Evolutionary conservation across 2,113 vertebrate genomes (phyloP).

Genomic region (Rhinolophus ferrumequinum): DNA sequence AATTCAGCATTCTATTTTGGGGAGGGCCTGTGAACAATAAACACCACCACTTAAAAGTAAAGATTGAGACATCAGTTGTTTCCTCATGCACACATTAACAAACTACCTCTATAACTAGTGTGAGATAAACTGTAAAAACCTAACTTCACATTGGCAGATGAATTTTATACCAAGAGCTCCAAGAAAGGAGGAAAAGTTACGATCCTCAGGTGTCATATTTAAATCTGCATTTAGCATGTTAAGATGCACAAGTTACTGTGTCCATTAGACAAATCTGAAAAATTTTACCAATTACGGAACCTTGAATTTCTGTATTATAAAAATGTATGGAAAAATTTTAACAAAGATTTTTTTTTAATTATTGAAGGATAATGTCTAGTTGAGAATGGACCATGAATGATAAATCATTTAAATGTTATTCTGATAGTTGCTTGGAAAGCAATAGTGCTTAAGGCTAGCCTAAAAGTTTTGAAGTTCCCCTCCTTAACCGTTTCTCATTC

Average conservation of each 20-base stretch:
- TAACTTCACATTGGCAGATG: constrained; percentile 63
- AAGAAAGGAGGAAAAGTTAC: constrained; percentile 80
- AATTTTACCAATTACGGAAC: neutral
- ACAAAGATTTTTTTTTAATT: constrained; percentile 62
- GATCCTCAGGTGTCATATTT: constrained; percentile 56
- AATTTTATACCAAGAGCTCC: constrained; percentile 78
- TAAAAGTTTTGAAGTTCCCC: neutral
- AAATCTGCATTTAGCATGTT: constrained; percentile 60
- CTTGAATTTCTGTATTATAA: constrained; percentile 65
- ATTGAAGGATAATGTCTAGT: constrained; percentile 33
- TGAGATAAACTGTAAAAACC: constrained; percentile 73
- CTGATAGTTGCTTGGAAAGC: constrained; percentile 37
- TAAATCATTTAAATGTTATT: constrained; percentile 38
- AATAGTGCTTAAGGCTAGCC: neutral
- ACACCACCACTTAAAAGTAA: constrained; percentile 72
- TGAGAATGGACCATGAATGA: constrained; percentile 22
- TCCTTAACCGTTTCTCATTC: neutral
- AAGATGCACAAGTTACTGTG: constrained; percentile 53
- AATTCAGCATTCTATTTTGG: constrained; percentile 67
- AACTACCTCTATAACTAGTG: constrained; percentile 35
- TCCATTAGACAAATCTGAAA: constrained; percentile 61
- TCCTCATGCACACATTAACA: constrained; percentile 81
- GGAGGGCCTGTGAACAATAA: constrained; percentile 57
- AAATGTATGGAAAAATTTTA: constrained; percentile 76
- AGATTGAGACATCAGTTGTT: constrained; percentile 65